phyloP scores from a whole-genome alignment of 1,140 invertebrate species.

The Brachystomella parvula region DNA sequence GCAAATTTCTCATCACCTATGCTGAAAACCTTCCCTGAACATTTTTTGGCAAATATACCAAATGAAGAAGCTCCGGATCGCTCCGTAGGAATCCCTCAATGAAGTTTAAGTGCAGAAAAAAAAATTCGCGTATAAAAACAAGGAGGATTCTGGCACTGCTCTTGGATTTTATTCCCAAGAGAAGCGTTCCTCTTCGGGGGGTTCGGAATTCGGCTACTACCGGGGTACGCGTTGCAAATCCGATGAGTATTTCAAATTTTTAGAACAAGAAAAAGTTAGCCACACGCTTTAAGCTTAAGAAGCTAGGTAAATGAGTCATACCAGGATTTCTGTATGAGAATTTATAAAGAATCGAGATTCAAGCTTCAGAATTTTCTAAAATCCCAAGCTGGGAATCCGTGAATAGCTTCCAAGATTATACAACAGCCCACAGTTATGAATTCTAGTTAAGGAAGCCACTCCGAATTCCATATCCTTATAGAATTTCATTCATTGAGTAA shows the following conservation, averaged over 20 bases:
- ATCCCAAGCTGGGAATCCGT: no score
- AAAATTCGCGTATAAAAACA: neutral
- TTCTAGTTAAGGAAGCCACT: neutral
- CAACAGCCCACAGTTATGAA: neutral
- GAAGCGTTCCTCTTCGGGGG: neutral
- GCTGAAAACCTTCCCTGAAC: neutral
- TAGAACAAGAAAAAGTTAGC: neutral
- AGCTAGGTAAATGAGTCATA: neutral
- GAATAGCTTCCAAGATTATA: neutral
- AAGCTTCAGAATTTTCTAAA: neutral
- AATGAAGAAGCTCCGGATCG: neutral
- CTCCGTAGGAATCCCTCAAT: neutral
- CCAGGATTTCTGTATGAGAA: neutral
- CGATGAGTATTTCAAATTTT: neutral
- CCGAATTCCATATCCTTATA: no score
- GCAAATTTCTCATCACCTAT: neutral
- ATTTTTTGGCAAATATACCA: neutral
- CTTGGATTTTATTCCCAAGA: neutral
- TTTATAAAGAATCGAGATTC: neutral
- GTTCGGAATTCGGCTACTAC: neutral
- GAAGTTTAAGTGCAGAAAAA: neutral
- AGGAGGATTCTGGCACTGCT: neutral
- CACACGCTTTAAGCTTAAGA: neutral
- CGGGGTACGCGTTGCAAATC: neutral
- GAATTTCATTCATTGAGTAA: constrained; percentile 7